These are phyloP conservation scores for Brachyhypopomus gauderio DNA, from an alignment of 2,113 vertebrate genomes.

Conservation along the genomic window DNA sequence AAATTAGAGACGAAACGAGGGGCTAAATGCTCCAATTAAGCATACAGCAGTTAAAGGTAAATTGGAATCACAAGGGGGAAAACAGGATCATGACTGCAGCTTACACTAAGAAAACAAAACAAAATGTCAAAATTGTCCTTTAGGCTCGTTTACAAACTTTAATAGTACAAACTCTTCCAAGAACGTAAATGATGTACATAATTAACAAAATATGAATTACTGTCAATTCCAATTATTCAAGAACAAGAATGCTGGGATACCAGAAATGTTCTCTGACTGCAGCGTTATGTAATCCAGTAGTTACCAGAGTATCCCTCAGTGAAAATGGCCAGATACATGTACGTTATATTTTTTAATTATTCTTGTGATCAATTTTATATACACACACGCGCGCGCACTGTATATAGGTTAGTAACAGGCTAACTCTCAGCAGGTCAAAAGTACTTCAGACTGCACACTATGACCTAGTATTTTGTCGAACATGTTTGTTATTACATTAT, in stretches of 20 bases:
- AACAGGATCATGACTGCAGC: background rate
- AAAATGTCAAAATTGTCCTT: slow-evolving; percentile 5
- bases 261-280: no score
- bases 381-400: background rate
- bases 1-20: slow-evolving; percentile 30
- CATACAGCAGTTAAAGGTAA: slow-evolving; percentile 29
- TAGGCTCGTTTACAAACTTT: background rate
- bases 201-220: background rate
- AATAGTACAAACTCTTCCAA: background rate
- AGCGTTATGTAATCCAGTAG: no score
- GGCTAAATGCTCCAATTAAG: slow-evolving; percentile 47
- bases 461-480: no score
- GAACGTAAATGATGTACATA: background rate
- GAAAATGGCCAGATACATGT: no score
- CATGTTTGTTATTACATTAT: no score
- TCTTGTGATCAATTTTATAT: no score
- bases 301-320: no score
- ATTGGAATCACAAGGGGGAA: slow-evolving; percentile 26
- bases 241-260: no score
- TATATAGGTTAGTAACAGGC: background rate
- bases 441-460: no score
- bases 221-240: no score
- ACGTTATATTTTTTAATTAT: no score
- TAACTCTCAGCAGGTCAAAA: background rate
- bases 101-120: slow-evolving; percentile 7